Evolutionary conservation across 2,113 vertebrate species (phyloP), one percentile per base, ranked within the genome.

Genomic region (Andinoacara biseriatus): DNA sequence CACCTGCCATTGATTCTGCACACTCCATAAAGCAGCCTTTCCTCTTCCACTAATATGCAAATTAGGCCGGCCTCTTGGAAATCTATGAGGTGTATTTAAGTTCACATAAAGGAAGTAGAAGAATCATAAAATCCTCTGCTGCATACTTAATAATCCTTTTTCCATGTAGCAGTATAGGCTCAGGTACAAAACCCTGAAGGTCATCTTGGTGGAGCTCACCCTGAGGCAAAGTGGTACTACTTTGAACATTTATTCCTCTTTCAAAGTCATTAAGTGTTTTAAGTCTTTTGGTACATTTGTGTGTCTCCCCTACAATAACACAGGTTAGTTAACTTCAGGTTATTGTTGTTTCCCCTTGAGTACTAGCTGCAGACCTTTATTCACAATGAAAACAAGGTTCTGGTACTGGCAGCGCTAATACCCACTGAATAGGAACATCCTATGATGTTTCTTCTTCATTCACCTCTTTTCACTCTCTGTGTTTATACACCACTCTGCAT

Each of bases 1-100:
- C 83, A 82, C 89, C 90, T 87, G 85, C 58, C 87, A 92, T 90
- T 89, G 84, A 91, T 90, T 91, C 76, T 52, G 57, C 86, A 87
- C 91, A 84, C 84, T 78, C 81, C 83, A 88, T 90, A 83, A 93
- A 90, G 82, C 86, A 83, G 80, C 81, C 78, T 86, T 59, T 69
- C 81, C 54, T 77, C 54, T 76, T 67, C 82, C 43, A 63, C 87
- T 88, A 58, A 82, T 84, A 69, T 88, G 75, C 85, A 80, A 88
- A 90, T 92, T 87, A 90, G 78, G 67, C 60, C 4, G 10, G 38
- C 83, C 84, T 29, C 46, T 54, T 74, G 52, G 40, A 90, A 89
- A 92, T 81, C 88, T 87, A 82, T 76, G 29, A 58, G 76, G 63
- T 82, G 80, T 88, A 59, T 86, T 90, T 86, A 87, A 89, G 43